Percentiles rank a stretch among this genome's conserved stretches.
phyloP scores from a whole-genome alignment of 1,140 invertebrate genomes.

The Drosophila leontia region DNA sequence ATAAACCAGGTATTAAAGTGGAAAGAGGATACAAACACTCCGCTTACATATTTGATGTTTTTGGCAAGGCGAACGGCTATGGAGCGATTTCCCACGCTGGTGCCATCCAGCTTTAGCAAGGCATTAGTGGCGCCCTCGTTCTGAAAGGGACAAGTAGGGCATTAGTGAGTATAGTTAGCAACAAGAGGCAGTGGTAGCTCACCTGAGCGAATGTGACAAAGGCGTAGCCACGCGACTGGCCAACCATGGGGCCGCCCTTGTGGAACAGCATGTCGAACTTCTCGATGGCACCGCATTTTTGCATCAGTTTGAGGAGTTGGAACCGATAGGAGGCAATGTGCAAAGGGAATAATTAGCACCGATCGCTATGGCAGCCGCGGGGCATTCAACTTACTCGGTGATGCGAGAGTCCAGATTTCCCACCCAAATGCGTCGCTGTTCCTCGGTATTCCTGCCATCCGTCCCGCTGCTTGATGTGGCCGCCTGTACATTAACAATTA shows the following conservation, averaged over 20 bases:
- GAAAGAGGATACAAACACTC: too few species aligned
- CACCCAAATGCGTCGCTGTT: conserved; percentile 90
- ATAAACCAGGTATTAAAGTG: not conserved
- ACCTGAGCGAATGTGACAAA: conserved; percentile 92
- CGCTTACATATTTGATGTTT: conserved; percentile 88
- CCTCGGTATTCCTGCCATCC: conserved; percentile 43
- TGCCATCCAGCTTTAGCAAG: conserved; percentile 90
- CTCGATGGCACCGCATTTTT: conserved; percentile 95
- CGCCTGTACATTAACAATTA: not conserved
- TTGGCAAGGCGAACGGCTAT: conserved; percentile 94
- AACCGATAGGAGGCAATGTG: conserved; percentile 90
- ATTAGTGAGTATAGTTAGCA: not conserved
- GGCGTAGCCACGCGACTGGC: conserved; percentile 96
- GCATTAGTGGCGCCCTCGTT: conserved; percentile 85
- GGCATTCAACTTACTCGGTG: conserved; percentile 93
- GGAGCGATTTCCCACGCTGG: conserved; percentile 90
- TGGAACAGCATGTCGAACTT: conserved; percentile 98
- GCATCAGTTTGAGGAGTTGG: conserved; percentile 96
- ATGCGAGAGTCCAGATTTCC: conserved; percentile 94
- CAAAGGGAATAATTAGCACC: conserved; percentile 76
- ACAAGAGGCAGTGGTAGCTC: not conserved
- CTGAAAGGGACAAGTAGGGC: not conserved
- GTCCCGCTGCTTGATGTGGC: conserved; percentile 7
- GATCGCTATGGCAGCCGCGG: conserved; percentile 11
- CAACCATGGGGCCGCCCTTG: conserved; percentile 93